These are phyloP conservation scores for Phocides pigmalion DNA, from an alignment of 1,140 invertebrate species.

Conservation along the genomic window DNA sequence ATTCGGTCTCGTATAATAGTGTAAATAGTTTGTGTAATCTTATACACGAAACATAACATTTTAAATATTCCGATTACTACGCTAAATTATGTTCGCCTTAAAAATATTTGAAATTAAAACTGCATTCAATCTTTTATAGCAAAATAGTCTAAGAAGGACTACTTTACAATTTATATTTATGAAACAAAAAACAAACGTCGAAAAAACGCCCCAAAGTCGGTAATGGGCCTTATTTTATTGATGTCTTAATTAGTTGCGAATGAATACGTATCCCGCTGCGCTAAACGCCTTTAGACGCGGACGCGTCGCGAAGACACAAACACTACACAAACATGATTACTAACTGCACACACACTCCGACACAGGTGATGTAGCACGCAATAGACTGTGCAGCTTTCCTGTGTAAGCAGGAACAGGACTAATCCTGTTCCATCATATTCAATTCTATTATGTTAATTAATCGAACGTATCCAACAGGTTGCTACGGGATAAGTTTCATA, in stretches of 20 bases:
- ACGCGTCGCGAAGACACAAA: constrained; percentile 14
- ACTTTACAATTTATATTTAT: no score
- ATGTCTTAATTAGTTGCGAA: constrained; percentile 19
- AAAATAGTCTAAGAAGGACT: no score
- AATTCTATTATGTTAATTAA: neutral
- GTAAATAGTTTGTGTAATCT: no score
- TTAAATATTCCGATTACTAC: no score
- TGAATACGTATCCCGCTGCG: constrained; percentile 9
- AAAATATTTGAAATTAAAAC: no score
- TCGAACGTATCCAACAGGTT: no score
- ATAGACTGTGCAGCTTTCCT: neutral
- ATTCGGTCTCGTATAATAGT: no score
- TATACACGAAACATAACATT: no score
- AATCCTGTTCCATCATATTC: neutral
- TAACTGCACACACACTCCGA: constrained; percentile 1
- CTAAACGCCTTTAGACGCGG: constrained; percentile 1
- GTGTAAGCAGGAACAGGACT: no score
- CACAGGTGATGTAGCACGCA: neutral
- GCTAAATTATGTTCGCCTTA: no score
- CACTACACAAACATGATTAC: constrained; percentile 1
- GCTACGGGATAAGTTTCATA: no score
- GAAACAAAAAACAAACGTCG: neutral
- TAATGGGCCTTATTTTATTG: neutral
- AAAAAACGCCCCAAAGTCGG: neutral
- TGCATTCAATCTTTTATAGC: no score